Evolutionary conservation across 2,113 vertebrate species (phyloP), one percentile per base, ranked within the genome.

Genomic region (Seriola dumerili): DNA sequence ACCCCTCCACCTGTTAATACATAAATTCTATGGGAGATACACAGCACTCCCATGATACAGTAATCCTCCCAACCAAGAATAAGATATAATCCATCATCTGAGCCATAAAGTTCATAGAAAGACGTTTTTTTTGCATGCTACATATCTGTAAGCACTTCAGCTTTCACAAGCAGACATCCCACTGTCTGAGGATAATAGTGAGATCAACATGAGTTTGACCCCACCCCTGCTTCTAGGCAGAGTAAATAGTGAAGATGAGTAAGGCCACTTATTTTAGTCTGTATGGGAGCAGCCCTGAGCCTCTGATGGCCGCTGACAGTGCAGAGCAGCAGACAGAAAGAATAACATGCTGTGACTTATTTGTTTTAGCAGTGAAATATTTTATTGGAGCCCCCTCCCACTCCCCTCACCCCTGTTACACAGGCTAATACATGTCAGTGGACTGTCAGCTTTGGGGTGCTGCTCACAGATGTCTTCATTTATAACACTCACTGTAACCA

Each of bases 271-370:
- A 88, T 88, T 83, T 83, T 48, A 71, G 88, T 85, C 81, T 50
- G 76, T 69, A 66, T 84, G 83, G 88, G 72, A 81, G 71, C 78
- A 84, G 75, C 68, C 17, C 67, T 14, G 57, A 85, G 68, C 54
- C 59, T 88, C 85, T 72, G 86, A 86, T 77, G 82, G 81, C 76
- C 58, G 25, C 76, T 86, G 82, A 91, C 84, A 88, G 76, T 85
- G 82, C 52, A 58, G 58, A 82, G 85, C 92, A 93, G 90, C 91
- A 78, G 86, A 94, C 80, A 91, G 81, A 88, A 84, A 89, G 62
- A 90, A 92, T 81, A 92, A 94, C 80, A 92, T 55, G 84, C 81
- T 80, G 74, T 81, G 86, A 93, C 80, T 87, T 89, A 89, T 92
- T 93, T 92, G 88, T 81, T 86, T 90, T 72, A 88, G 80, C 73